These are phyloP conservation scores for Drosophila nigritarsus DNA, from an alignment of 2,888 invertebrate species.

Conservation along the genomic window DNA sequence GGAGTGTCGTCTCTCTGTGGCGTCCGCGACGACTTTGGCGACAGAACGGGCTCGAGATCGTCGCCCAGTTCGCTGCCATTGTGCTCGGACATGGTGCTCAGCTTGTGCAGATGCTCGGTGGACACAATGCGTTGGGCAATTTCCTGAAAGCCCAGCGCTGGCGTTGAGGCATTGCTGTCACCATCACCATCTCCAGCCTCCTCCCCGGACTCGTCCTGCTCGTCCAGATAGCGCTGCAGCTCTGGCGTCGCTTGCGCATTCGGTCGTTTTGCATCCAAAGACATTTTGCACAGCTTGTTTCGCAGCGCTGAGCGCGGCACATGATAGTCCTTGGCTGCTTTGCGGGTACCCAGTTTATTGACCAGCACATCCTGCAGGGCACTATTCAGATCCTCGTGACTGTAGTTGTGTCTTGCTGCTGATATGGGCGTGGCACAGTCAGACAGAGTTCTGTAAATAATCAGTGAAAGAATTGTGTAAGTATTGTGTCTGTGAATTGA, in stretches of 20 bases:
- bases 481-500: not conserved
- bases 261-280: slow-evolving; percentile 85
- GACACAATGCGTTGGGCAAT: slow-evolving; percentile 70
- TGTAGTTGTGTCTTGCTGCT: slow-evolving; percentile 90
- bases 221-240: slow-evolving; percentile 73
- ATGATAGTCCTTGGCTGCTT: slow-evolving; percentile 97
- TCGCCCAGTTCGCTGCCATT: slow-evolving; percentile 73
- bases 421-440: slow-evolving; percentile 86
- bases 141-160: slow-evolving; percentile 52
- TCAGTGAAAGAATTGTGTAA: not conserved
- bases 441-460: slow-evolving; percentile 88
- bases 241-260: slow-evolving; percentile 61
- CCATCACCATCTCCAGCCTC: slow-evolving; percentile 81
- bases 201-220: slow-evolving; percentile 84
- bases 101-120: slow-evolving; percentile 70
- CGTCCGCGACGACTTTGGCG: slow-evolving; percentile 51
- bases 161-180: slow-evolving; percentile 86
- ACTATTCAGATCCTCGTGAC: slow-evolving; percentile 96
- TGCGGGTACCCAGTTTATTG: slow-evolving; percentile 95
- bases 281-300: slow-evolving; percentile 96
- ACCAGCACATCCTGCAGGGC: slow-evolving; percentile 97
- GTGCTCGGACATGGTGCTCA: slow-evolving; percentile 69
- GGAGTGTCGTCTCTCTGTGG: slow-evolving; percentile 41
- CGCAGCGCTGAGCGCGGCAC: slow-evolving; percentile 98
- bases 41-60: slow-evolving; percentile 47